Evolutionary conservation across 2,113 vertebrate species (phyloP), one percentile per base, ranked within the genome.

Genomic region (Crotophaga sulcirostris): DNA sequence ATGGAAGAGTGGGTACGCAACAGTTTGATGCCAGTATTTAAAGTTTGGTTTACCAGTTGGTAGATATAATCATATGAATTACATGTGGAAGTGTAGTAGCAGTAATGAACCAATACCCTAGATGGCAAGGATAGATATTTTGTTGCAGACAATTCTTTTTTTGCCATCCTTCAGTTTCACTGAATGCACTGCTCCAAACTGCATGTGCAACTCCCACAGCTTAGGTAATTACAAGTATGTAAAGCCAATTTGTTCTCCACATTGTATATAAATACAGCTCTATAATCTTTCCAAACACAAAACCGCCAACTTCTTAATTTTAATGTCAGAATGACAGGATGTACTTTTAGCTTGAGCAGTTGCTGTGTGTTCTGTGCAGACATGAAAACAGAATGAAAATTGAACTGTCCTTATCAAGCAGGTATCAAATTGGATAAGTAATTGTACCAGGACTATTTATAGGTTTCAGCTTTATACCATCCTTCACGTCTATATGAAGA

Each of bases 401-500:
- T 64, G 45, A 70, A 59, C 67, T 82, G 34, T 83, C 42, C 40
- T 81, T 92, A 64, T 79, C 83, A 82, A 45, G 40, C 44, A 70
- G 51, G 47, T 90, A 78, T 87, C 38, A 54, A 29, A 59, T 38
- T 84, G 77, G 49, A 24, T 77, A 81, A 84, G 64, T 89, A 78
- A 54, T 88, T 68, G 21, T 74, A 66, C 16, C 44, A 49, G 49
- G 40, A 49, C 62, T 90, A 42, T 79, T 72, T 95, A 87, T 93
- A 94, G 83, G 36, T 58, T 84, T 81, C 70, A 79, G 49, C 70
- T 36, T 81, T 66, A 38, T 69, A 36, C 11, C 18, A 82, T 81
- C 45, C 75, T 96, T 91, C 66, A 76, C 87, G 93, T 94, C 88
- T 95, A 44, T 40, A 76, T 73, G 64, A 82, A 78, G 40, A 52